Conservation (phyloP, 2,113 vertebrate species). For the Lampris megalopsis region DNA sequence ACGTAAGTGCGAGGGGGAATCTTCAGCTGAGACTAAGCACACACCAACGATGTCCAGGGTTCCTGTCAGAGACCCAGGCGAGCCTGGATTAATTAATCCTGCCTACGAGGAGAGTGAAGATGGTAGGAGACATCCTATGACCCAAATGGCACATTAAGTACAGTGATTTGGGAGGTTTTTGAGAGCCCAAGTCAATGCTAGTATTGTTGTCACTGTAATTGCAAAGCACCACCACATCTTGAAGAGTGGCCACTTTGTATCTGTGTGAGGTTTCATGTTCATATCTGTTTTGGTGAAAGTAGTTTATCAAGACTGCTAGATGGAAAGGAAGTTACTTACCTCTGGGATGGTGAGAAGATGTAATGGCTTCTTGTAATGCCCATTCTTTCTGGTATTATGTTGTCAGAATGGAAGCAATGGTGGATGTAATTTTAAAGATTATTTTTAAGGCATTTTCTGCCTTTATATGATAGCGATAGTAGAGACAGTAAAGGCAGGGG, state of each 20-base stretch:
- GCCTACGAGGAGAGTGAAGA: constrained; percentile 92
- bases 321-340: constrained; percentile 43
- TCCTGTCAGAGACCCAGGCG: constrained; percentile 69
- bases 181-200: too few relatives aligned
- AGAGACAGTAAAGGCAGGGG: too few relatives aligned
- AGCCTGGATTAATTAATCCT: constrained; percentile 90
- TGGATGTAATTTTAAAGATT: constrained; percentile 30
- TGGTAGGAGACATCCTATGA: constrained; percentile 76
- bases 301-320: constrained; percentile 33
- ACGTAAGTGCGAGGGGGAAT: constrained; percentile 77
- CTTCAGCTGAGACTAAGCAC: constrained; percentile 74
- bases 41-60: constrained; percentile 56
- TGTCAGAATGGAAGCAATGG: constrained; percentile 12
- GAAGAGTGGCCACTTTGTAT: neutral
- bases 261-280: neutral
- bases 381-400: neutral
- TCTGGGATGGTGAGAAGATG: constrained; percentile 35
- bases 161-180: neutral
- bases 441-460: too few relatives aligned
- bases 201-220: neutral
- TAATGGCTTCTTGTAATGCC: constrained; percentile 44
- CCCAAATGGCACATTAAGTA: neutral
- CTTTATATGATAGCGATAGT: too few relatives aligned
- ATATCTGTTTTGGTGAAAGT: constrained; percentile 2
- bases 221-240: neutral